phyloP scores from a whole-genome alignment of 2,797 vertebrate genomes.

The Myiothlypis chrysogaster region DNA sequence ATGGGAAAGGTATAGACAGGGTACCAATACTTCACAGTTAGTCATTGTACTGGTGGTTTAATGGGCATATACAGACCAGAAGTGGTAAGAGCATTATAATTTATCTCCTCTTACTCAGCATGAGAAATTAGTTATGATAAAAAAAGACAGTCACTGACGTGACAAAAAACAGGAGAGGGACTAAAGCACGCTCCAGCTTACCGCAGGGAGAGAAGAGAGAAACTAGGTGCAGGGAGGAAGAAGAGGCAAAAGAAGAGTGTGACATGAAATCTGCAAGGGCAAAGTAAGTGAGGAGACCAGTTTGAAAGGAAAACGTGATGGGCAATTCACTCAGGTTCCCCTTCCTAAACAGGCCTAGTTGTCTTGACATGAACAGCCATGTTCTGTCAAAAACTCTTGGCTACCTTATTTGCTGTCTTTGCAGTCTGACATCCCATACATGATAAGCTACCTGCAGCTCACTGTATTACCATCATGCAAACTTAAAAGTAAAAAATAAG shows the following conservation, averaged over 20 bases:
- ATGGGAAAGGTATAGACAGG: neutral
- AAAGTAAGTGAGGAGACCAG: neutral
- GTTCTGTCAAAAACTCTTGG: neutral
- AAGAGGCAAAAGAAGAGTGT: neutral
- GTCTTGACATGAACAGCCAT: neutral
- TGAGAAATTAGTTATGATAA: neutral
- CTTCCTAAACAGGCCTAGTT: neutral
- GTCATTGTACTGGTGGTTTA: neutral
- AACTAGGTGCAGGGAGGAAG: neutral
- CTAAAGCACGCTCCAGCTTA: neutral
- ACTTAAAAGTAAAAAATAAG: neutral
- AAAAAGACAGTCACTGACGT: neutral
- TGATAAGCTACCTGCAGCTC: neutral
- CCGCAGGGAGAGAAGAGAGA: fast-evolving
- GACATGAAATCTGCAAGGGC: neutral
- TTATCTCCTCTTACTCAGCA: neutral
- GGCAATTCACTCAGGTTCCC: fast-evolving
- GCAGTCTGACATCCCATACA: neutral
- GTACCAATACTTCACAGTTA: neutral
- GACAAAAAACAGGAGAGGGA: neutral
- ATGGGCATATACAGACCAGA: neutral
- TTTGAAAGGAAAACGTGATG: neutral
- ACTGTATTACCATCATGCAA: neutral
- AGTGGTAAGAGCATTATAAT: neutral
- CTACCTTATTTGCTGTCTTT: neutral